Conservation (phyloP, 2,888 invertebrate genomes). For the Drosophila nigritarsus region DNA sequence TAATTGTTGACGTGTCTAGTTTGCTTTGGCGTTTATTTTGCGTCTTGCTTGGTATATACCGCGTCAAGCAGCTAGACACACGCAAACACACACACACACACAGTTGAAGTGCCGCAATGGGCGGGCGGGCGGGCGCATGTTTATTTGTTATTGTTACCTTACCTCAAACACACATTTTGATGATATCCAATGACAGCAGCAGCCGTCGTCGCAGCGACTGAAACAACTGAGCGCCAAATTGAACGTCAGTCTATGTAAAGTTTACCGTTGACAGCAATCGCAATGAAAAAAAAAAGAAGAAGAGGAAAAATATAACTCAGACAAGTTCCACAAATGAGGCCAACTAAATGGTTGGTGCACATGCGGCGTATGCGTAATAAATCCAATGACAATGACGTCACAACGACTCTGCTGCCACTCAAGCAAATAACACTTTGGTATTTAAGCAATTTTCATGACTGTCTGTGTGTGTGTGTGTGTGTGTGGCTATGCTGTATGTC, state of each 20-base stretch:
- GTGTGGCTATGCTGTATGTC: conserved; percentile 2
- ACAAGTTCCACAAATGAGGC: conserved; percentile 45
- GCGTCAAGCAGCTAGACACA: conserved; percentile 24
- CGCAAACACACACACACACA: conserved; percentile 12
- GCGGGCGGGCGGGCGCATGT: conserved; percentile 24
- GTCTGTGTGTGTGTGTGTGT: background rate
- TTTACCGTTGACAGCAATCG: conserved; percentile 42
- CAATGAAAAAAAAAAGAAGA: background rate
- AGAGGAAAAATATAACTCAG: background rate
- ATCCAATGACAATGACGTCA: conserved; percentile 65
- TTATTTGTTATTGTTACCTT: conserved; percentile 80
- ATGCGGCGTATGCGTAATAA: conserved; percentile 69
- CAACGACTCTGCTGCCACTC: conserved; percentile 42
- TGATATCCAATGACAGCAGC: conserved; percentile 72
- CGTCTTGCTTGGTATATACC: conserved; percentile 27
- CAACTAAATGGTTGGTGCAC: conserved; percentile 55
- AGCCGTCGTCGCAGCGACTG: conserved; percentile 10
- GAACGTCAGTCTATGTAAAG: conserved; percentile 46
- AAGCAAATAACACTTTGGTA: conserved; percentile 63
- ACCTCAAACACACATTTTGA: conserved; percentile 79
- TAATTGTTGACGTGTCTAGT: conserved; percentile 27
- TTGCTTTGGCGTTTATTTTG: conserved; percentile 19
- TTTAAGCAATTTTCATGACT: conserved; percentile 54
- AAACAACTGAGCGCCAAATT: conserved; percentile 43
- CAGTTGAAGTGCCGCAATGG: background rate